These are phyloP conservation scores for Acanthacorydalis orientalis DNA, from an alignment of 2,888 invertebrate genomes.

Conservation along the genomic window DNA sequence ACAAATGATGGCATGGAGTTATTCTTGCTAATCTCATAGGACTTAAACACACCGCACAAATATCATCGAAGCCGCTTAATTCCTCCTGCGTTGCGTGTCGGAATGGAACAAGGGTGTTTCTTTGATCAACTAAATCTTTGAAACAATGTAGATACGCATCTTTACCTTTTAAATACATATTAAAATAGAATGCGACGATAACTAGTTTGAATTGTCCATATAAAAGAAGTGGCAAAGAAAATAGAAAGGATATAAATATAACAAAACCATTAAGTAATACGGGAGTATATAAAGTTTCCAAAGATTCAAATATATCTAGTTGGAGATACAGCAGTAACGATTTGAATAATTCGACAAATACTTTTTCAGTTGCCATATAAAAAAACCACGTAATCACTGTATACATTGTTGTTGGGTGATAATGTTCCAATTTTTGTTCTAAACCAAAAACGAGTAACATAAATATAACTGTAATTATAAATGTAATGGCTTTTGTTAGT, in stretches of 20 bases:
- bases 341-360: conserved; percentile 50
- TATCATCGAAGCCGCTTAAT: conserved; percentile 51
- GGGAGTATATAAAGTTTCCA: conserved; percentile 52
- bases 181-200: conserved; percentile 40
- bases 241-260: conserved; percentile 34
- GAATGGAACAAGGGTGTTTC: conserved; percentile 39
- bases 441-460: conserved; percentile 56
- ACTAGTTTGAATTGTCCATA: conserved; percentile 41
- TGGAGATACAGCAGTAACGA: conserved; percentile 37
- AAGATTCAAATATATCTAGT: conserved; percentile 46
- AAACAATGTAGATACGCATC: conserved; percentile 40
- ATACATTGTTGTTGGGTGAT: conserved; percentile 49
- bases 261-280: conserved; percentile 44
- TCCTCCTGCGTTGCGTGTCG: conserved; percentile 46
- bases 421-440: conserved; percentile 58
- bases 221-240: conserved; percentile 35
- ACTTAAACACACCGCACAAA: conserved; percentile 62
- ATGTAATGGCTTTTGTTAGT: conserved; percentile 69
- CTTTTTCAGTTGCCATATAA: conserved; percentile 54
- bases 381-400: conserved; percentile 48
- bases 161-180: conserved; percentile 46
- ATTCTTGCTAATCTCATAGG: conserved; percentile 53
- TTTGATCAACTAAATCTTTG: conserved; percentile 37
- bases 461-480: conserved; percentile 59
- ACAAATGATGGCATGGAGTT: conserved; percentile 65